Percentiles rank a stretch among this genome's conserved stretches.
phyloP scores from a whole-genome alignment of 2,888 invertebrate genomes.

The Busseola fusca region DNA sequence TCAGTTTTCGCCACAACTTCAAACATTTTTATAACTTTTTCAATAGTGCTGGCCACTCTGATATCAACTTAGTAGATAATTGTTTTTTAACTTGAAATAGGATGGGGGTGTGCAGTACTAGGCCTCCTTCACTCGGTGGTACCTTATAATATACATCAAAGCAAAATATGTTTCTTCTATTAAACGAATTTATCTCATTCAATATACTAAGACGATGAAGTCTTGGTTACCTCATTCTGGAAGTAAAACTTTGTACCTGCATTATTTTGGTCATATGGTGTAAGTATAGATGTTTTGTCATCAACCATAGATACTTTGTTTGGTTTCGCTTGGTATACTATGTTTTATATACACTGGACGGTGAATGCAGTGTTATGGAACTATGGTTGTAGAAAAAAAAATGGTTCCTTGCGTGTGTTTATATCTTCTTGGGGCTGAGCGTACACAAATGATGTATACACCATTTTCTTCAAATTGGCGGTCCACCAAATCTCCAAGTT shows the following conservation, averaged over 20 bases:
- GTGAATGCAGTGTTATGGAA: not conserved
- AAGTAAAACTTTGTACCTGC: not conserved
- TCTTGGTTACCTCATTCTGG: not conserved
- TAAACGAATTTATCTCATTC: not conserved
- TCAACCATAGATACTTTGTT: too few species aligned
- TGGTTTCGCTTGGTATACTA: too few species aligned
- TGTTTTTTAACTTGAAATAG: too few species aligned
- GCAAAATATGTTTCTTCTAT: not conserved
- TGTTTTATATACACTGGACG: not conserved
- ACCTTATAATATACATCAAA: too few species aligned
- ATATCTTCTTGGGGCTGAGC: not conserved
- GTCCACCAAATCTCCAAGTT: constrained; percentile 61
- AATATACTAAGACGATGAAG: not conserved
- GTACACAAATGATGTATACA: constrained; percentile 43
- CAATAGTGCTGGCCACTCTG: too few species aligned
- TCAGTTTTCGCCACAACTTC: too few species aligned
- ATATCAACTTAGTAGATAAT: too few species aligned
- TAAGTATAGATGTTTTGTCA: not conserved
- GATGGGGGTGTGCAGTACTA: too few species aligned
- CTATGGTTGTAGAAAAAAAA: not conserved
- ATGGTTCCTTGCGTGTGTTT: not conserved
- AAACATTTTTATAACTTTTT: too few species aligned
- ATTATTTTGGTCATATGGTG: not conserved
- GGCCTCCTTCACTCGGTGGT: too few species aligned
- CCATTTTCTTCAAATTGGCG: constrained; percentile 62